Conservation (phyloP, 2,888 invertebrate species). For the Chloroclysta siterata region DNA sequence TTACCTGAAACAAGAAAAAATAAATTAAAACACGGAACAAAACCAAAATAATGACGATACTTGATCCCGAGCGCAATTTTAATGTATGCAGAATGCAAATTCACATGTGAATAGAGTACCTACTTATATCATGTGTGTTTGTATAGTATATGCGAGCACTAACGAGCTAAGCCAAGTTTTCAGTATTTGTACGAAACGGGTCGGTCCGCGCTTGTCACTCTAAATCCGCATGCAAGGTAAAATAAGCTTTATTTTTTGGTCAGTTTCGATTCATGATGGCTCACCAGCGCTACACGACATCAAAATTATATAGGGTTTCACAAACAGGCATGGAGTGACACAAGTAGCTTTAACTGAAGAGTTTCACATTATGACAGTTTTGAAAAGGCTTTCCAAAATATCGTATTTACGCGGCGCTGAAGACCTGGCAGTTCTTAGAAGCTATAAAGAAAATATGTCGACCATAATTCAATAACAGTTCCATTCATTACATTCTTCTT, state of each 20-base stretch:
- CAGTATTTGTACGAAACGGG: constrained; percentile 39
- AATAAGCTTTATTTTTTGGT: constrained; percentile 2
- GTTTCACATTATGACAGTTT: no score
- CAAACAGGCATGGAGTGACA: no score
- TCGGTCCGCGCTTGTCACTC: constrained; percentile 11
- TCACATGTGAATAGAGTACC: constrained; percentile 19
- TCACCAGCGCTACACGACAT: no score
- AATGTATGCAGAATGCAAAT: constrained; percentile 28
- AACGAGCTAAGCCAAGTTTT: constrained; percentile 51
- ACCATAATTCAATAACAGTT: no score
- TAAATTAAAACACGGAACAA: constrained; percentile 13
- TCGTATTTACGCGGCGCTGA: no score
- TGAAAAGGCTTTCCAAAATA: no score
- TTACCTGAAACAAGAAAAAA: constrained; percentile 38
- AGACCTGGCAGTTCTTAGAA: no score
- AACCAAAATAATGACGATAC: constrained; percentile 24
- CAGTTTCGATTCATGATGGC: not conserved
- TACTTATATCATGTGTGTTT: constrained; percentile 1
- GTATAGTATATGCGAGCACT: constrained; percentile 44
- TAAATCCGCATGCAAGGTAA: not conserved
- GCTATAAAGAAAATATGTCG: no score
- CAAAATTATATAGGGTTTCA: no score
- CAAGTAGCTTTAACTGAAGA: no score
- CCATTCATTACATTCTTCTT: no score
- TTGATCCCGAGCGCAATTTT: constrained; percentile 22